Evolutionary conservation across 92 coral and sea anemone genomes (phyloP), one percentile per base, ranked within the genome.

Genomic region (Muricea muricata): DNA sequence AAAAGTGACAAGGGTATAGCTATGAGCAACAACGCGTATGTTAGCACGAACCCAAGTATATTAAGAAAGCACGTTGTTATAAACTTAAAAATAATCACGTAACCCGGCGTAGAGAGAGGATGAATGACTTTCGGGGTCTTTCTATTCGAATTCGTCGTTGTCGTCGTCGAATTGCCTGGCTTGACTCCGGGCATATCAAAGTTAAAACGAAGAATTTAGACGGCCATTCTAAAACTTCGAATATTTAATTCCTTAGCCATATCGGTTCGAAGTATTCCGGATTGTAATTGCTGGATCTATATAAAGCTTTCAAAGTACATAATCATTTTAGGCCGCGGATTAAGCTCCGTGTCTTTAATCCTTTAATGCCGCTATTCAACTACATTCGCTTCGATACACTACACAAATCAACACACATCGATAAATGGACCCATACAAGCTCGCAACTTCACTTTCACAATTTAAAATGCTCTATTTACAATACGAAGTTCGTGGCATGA

Each of bases 101-200:
- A 75, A 10, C 65, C 80, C 10, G 80, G 50, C 14, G 65, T 47
- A 15, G 80, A 34, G 25, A 75, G 65, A 24, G 80, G 80, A 75
- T 75, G 80, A 20, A 25, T 15, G 4, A 75, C 28, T 47, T 57
- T 47, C 1, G 80, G 80, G 25, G 52, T 35, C n/a, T n/a, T n/a
- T n/a, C n/a, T n/a, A n/a, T n/a, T n/a, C 52, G 17, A 29, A 6
- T 18, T 14, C 41, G 26, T 75, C 41, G 65, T 31, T 3, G 25
- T 0, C 0, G 65, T 21, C 5, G 60, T 31, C 29, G 78, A 71
- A 2, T 55, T 14, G 8, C 65, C 80, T 1, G 65, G 56, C 17
- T 40, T 70, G 11, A 35, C 50, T 0, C 21, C 76, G 20, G 48
- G 52, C 76, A 70, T 37, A 35, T 70, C 42, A 9, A 70, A 18